A percentile compares a stretch with the other conserved stretches of the same genome.
phyloP scores from a whole-genome alignment of 2,797 vertebrate species.

The Gymnothorax javanicus region DNA sequence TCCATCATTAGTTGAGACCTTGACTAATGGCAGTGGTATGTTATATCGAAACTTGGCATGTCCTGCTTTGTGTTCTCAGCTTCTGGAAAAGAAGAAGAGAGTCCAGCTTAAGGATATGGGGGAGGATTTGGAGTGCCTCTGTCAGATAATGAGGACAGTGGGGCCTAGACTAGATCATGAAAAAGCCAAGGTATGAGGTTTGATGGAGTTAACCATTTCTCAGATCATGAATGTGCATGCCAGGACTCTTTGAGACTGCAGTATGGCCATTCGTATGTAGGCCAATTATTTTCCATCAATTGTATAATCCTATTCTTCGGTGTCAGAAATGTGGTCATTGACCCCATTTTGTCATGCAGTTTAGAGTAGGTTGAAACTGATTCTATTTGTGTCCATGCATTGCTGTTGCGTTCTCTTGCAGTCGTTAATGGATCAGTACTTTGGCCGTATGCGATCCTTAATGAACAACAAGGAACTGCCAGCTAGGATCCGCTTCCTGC shows the following conservation, averaged over 20 bases:
- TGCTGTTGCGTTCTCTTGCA: slow-evolving; percentile 47
- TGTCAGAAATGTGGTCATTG: background rate
- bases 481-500: slow-evolving; percentile 99
- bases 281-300: background rate
- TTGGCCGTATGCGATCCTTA: slow-evolving; percentile 99
- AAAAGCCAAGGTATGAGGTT: slow-evolving; percentile 90
- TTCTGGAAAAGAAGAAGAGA: slow-evolving; percentile 99
- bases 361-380: background rate
- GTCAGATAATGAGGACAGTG: slow-evolving; percentile 99
- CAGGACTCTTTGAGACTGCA: background rate
- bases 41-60: background rate
- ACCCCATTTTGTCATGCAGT: background rate
- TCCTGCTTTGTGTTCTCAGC: slow-evolving; percentile 64
- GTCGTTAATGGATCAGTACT: slow-evolving; percentile 99
- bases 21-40: background rate
- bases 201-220: background rate
- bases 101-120: slow-evolving; percentile 99
- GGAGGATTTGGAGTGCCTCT: slow-evolving; percentile 99
- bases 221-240: background rate
- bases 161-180: slow-evolving; percentile 99
- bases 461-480: slow-evolving; percentile 99
- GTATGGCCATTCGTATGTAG: background rate
- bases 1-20: no score
- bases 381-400: background rate
- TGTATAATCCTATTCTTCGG: background rate